Evolutionary conservation across 1,140 invertebrate genomes (phyloP).

Genomic region (Spodoptera frugiperda): DNA sequence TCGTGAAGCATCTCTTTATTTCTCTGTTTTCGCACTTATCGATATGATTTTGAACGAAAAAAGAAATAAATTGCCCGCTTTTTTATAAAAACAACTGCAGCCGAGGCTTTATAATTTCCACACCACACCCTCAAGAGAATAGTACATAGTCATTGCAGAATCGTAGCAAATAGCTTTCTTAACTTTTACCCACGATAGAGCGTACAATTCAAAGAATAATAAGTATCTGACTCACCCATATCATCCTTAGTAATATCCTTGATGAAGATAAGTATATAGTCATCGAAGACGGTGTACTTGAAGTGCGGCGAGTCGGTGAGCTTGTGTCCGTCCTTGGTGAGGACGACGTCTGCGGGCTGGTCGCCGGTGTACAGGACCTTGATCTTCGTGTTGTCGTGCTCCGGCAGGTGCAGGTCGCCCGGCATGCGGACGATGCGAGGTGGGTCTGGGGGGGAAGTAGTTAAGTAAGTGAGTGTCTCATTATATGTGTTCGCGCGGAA

Average conservation of each 20-base stretch:
- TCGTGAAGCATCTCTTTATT: no score
- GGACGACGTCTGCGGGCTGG: slow-evolving; percentile 94
- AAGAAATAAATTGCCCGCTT: no score
- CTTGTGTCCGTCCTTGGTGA: slow-evolving; percentile 93
- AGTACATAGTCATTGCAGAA: no score
- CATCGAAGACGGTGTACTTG: slow-evolving; percentile 98
- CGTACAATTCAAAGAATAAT: no score
- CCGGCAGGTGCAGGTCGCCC: slow-evolving; percentile 94
- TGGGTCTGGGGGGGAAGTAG: slow-evolving; percentile 90
- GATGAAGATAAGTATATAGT: slow-evolving; percentile 97
- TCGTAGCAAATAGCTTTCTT: no score
- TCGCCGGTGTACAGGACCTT: slow-evolving; percentile 97
- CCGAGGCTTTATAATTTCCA: no score
- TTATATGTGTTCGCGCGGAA: neutral
- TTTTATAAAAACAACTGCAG: no score
- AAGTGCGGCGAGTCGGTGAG: slow-evolving; percentile 92
- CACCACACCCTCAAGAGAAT: no score
- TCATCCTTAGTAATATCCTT: slow-evolving; percentile 95
- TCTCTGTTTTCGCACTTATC: no score
- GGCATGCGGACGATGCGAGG: slow-evolving; percentile 98
- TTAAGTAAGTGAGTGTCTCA: no score
- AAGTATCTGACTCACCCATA: slow-evolving; percentile 88
- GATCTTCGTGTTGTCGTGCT: slow-evolving; percentile 98
- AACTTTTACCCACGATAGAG: no score
- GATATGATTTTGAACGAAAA: no score